Conservation (phyloP, 1,140 invertebrate species). For the Pentalonia nigronervosa region DNA sequence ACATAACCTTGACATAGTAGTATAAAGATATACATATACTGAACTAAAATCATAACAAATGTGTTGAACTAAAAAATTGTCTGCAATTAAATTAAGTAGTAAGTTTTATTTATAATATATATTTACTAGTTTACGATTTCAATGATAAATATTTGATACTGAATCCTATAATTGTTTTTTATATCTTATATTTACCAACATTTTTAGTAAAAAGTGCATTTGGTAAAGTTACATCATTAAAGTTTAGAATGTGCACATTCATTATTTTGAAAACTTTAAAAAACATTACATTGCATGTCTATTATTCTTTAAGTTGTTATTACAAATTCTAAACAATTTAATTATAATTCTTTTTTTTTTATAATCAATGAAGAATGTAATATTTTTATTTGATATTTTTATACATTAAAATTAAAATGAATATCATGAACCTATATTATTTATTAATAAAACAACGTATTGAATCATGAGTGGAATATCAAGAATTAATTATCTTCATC, state of each 20-base stretch:
- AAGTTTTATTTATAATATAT: not conserved
- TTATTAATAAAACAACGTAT: not conserved
- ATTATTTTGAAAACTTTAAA: not conserved
- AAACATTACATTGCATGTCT: not conserved
- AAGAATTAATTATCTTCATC: not conserved
- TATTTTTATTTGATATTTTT: not conserved
- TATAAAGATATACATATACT: not conserved
- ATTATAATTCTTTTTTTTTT: not conserved
- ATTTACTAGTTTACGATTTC: not conserved
- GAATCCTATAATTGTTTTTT: not conserved
- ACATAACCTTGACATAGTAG: not conserved
- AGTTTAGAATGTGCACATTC: not conserved
- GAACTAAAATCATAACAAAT: not conserved
- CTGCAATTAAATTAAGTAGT: not conserved
- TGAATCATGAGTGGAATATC: not conserved
- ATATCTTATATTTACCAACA: not conserved
- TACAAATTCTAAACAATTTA: not conserved
- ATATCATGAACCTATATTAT: too few species aligned
- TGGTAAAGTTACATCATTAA: not conserved
- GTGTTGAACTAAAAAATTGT: not conserved
- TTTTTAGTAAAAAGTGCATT: not conserved
- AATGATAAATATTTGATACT: not conserved
- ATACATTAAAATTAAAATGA: not conserved
- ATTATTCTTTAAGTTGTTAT: not conserved
- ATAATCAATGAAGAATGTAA: too few species aligned